Conservation (phyloP, 2,888 invertebrate species). For the Automeris io region DNA sequence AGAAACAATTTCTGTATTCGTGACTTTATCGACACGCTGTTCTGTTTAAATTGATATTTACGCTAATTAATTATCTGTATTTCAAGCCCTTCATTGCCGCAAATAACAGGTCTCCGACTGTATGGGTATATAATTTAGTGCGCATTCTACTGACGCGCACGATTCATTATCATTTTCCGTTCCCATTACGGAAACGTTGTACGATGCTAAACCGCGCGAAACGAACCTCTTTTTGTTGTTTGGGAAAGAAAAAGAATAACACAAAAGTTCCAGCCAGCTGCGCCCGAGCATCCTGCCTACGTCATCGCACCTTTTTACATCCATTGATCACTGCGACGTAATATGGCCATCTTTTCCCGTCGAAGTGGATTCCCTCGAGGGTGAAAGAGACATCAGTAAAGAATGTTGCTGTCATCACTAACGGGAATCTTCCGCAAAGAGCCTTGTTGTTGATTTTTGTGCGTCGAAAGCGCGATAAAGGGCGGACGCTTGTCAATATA, state of each 20-base stretch:
- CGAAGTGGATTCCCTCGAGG: conserved; percentile 16
- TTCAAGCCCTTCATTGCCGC: conserved; percentile 39
- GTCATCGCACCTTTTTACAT: conserved; percentile 62
- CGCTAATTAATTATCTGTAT: conserved; percentile 40
- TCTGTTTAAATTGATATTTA: conserved; percentile 24
- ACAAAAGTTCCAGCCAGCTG: conserved; percentile 72
- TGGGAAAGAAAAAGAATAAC: conserved; percentile 48
- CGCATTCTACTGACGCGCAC: conserved; percentile 42
- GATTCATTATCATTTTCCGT: conserved; percentile 68
- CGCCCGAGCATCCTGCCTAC: conserved; percentile 72
- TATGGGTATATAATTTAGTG: conserved; percentile 45
- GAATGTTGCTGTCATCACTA: conserved; percentile 46
- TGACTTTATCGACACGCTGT: conserved; percentile 5
- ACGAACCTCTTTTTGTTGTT: conserved; percentile 60
- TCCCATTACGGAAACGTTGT: conserved; percentile 64
- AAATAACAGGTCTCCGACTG: conserved; percentile 39
- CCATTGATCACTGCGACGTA: conserved; percentile 53
- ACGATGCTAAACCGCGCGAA: conserved; percentile 63
- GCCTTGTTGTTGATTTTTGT: conserved; percentile 55
- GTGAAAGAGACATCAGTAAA: conserved; percentile 43
- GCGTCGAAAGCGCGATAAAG: conserved; percentile 25
- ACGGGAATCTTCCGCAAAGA: conserved; percentile 64
- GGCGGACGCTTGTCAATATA: conserved; percentile 49
- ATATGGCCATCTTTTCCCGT: conserved; percentile 44
- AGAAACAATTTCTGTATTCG: conserved; percentile 17